Conservation (phyloP, 2,113 vertebrate genomes). For the Halcyon malimbica region DNA sequence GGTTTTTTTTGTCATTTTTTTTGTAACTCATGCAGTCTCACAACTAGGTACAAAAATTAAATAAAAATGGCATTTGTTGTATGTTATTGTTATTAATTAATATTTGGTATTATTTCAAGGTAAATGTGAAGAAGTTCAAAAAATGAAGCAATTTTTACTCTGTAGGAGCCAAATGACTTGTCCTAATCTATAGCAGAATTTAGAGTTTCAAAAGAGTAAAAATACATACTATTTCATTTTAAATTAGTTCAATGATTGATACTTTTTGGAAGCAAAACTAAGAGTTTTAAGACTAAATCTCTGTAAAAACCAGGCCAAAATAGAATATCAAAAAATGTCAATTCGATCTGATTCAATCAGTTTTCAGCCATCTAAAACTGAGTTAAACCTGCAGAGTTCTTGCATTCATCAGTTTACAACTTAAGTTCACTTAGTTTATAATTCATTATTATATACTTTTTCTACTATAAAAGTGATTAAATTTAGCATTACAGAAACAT, state of each 20-base stretch:
- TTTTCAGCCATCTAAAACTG: neutral
- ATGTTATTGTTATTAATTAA: neutral
- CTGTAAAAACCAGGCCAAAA: neutral
- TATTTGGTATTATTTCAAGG: neutral
- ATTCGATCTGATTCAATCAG: conserved; percentile 10
- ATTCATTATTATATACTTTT: neutral
- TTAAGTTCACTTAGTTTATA: neutral
- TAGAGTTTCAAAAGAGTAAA: neutral
- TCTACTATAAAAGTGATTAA: neutral
- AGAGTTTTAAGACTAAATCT: neutral
- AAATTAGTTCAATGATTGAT: neutral
- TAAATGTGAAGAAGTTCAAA: neutral
- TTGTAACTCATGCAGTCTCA: neutral
- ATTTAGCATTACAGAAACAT: neutral
- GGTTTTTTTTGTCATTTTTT: neutral
- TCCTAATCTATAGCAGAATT: neutral
- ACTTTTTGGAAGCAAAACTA: neutral
- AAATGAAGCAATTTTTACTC: neutral
- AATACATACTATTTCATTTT: neutral
- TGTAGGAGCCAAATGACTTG: neutral
- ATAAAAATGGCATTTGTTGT: neutral
- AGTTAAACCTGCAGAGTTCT: neutral
- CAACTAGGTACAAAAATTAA: neutral
- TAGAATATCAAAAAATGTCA: neutral
- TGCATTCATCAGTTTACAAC: neutral